A percentile compares a stretch with the other conserved stretches of the same genome.
These are phyloP conservation scores for Tineola bisselliella DNA, from an alignment of 2,888 invertebrate genomes.

Conservation along the genomic window DNA sequence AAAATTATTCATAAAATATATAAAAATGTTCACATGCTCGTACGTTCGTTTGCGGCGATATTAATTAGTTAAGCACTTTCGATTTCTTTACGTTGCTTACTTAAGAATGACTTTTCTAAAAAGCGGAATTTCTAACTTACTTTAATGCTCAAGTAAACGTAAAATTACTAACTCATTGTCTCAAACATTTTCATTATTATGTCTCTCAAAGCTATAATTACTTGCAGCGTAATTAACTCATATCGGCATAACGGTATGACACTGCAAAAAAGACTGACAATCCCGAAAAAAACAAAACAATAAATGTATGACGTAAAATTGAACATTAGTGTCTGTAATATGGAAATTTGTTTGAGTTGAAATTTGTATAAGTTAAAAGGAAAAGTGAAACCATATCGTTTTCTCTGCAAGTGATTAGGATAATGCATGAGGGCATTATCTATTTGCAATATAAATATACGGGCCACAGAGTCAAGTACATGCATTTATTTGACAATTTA, in stretches of 20 bases:
- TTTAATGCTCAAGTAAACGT: neutral
- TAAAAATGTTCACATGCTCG: constrained; percentile 31
- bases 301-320: constrained; percentile 8
- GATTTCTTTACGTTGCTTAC: constrained; percentile 33
- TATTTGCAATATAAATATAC: constrained; percentile 5
- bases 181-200: neutral
- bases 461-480: neutral
- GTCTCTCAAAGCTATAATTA: neutral
- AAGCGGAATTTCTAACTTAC: constrained; percentile 10
- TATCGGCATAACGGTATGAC: constrained; percentile 7
- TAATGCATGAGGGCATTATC: constrained; percentile 45
- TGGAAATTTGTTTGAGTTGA: constrained; percentile 15
- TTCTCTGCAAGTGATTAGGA: constrained; percentile 28
- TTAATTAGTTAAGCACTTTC: constrained; percentile 44
- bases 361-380: constrained; percentile 22
- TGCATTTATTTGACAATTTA: constrained; percentile 1
- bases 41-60: constrained; percentile 3
- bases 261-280: neutral
- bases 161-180: neutral
- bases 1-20: constrained; percentile 38
- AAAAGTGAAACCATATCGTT: constrained; percentile 52
- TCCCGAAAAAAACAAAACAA: no score
- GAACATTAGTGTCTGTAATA: constrained; percentile 13
- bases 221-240: constrained; percentile 1
- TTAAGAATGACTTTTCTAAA: constrained; percentile 25